Conservation (phyloP, 2,113 vertebrate genomes). For the Alligator mississippiensis region DNA sequence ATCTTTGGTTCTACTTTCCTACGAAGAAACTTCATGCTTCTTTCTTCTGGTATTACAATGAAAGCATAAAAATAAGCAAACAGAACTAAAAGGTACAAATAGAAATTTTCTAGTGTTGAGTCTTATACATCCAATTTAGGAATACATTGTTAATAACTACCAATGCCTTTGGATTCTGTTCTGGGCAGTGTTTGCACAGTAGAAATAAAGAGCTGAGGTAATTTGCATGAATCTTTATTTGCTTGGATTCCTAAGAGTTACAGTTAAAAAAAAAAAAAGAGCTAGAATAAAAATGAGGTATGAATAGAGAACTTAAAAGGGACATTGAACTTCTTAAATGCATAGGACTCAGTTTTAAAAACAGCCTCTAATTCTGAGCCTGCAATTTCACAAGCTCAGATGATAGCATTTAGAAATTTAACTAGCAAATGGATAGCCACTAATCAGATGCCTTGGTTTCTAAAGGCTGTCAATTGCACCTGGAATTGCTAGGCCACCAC, state of each 20-base stretch:
- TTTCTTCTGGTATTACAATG: not conserved
- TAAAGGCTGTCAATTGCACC: not conserved
- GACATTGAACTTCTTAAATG: not conserved
- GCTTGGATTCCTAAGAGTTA: accelerated
- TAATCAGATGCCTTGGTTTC: not conserved
- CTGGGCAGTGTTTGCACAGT: not conserved
- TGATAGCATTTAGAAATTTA: not conserved
- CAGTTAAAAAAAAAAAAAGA: not conserved
- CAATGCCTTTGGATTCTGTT: not conserved
- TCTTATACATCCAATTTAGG: not conserved
- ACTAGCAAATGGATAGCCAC: not conserved
- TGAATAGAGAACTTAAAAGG: not conserved
- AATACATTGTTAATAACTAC: not conserved
- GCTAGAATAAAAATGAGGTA: no score
- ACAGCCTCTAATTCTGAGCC: not conserved
- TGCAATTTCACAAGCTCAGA: not conserved
- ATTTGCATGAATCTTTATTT: not conserved
- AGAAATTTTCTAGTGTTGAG: not conserved
- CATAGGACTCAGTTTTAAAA: not conserved
- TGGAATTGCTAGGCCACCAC: not conserved
- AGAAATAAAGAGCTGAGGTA: not conserved
- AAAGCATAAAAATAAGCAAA: not conserved
- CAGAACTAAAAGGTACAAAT: not conserved
- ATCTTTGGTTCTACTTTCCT: not conserved
- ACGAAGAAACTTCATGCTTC: not conserved